Conservation (phyloP, 2,888 invertebrate species). For the Drosophila putrida region DNA sequence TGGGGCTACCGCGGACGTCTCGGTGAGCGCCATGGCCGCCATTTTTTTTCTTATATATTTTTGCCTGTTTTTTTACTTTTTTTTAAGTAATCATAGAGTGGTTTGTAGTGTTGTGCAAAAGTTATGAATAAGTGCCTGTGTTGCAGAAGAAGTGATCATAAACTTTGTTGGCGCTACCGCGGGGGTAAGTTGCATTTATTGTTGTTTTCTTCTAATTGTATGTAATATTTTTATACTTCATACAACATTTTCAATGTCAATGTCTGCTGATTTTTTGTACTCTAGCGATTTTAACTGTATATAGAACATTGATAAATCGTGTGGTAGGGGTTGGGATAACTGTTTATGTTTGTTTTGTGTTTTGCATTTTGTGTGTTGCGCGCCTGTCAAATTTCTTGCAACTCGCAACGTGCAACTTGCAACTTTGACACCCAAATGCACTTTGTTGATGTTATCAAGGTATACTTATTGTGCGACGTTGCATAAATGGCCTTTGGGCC, state of each 20-base stretch:
- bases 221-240: not conserved
- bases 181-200: too few species aligned
- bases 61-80: too few species aligned
- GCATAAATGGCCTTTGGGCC: slow-evolving; percentile 41
- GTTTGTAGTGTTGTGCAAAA: too few species aligned
- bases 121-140: too few species aligned
- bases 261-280: not conserved
- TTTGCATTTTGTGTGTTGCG: slow-evolving; percentile 6
- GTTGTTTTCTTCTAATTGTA: not conserved
- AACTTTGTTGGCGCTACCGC: too few species aligned
- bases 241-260: not conserved
- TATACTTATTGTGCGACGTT: slow-evolving; percentile 44
- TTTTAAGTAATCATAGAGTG: too few species aligned
- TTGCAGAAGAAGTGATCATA: too few species aligned
- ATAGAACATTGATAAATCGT: not conserved
- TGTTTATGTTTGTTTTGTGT: slow-evolving; percentile 10
- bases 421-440: slow-evolving; percentile 35
- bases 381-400: slow-evolving; percentile 28
- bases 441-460: slow-evolving; percentile 41
- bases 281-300: not conserved
- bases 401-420: slow-evolving; percentile 21
- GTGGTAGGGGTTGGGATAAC: not conserved
- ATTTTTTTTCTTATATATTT: not conserved
- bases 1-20: too few species aligned
- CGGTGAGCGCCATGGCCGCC: slow-evolving; percentile 8